Evolutionary conservation across 1,140 invertebrate genomes (phyloP).

Genomic region (Schlechtendalia chinensis): DNA sequence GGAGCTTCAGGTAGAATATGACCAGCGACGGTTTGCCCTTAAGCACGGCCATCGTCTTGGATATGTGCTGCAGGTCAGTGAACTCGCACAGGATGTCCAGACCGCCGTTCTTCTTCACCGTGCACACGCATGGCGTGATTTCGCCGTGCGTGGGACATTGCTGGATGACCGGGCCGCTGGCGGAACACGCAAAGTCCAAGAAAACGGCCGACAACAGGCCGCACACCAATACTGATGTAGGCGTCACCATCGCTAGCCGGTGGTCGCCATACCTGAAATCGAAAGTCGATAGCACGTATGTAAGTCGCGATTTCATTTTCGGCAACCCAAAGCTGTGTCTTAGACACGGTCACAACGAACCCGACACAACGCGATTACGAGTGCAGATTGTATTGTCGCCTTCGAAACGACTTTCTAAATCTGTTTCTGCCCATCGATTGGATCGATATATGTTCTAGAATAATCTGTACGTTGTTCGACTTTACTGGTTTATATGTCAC

Average conservation of each 20-base stretch:
- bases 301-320: too few species aligned
- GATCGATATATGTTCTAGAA: too few species aligned
- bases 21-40: conserved; percentile 67
- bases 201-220: conserved; percentile 18
- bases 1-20: conserved; percentile 81
- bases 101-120: conserved; percentile 80
- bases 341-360: too few species aligned
- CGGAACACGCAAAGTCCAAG: conserved; percentile 17
- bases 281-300: too few species aligned
- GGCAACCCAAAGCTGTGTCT: too few species aligned
- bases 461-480: too few species aligned
- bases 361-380: too few species aligned
- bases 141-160: conserved; percentile 70
- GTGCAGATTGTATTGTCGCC: too few species aligned
- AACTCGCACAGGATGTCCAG: conserved; percentile 82
- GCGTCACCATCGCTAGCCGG: conserved; percentile 41
- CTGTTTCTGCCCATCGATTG: too few species aligned
- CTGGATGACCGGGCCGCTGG: conserved; percentile 56
- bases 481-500: too few species aligned
- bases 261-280: conserved; percentile 30
- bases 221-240: conserved; percentile 25
- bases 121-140: conserved; percentile 76
- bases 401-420: too few species aligned
- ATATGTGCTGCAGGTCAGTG: conserved; percentile 66
- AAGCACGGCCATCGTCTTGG: conserved; percentile 70